These are phyloP conservation scores for Rhinoraja longicauda DNA, from an alignment of 2,797 vertebrate species.

Conservation along the genomic window DNA sequence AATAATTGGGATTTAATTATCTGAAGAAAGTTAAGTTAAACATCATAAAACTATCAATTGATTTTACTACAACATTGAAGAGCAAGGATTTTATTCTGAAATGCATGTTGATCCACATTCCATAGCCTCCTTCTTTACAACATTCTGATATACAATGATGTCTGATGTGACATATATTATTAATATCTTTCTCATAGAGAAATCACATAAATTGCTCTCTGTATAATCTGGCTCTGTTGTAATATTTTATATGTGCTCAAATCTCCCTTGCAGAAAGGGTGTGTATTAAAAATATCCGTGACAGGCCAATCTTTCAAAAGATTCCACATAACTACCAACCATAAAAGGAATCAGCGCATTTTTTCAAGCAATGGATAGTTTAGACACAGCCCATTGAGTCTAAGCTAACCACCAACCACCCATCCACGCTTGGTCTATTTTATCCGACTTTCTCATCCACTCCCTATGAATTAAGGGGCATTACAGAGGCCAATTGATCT, in stretches of 20 bases:
- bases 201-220: slow-evolving; percentile 13
- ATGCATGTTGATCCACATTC: not conserved
- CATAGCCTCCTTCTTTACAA: not conserved
- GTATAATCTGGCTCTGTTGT: not conserved
- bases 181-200: not conserved
- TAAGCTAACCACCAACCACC: too few relatives aligned
- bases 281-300: slow-evolving; percentile 15
- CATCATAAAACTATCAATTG: not conserved
- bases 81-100: not conserved
- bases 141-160: not conserved
- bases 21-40: not conserved
- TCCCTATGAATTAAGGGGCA: too few relatives aligned
- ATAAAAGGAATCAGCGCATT: not conserved
- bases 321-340: not conserved
- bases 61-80: not conserved
- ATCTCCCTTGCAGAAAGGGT: not conserved
- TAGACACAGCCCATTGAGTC: too few relatives aligned
- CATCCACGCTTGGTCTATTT: too few relatives aligned
- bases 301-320: not conserved
- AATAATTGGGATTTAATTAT: not conserved
- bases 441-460: too few relatives aligned
- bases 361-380: too few relatives aligned
- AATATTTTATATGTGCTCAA: not conserved
- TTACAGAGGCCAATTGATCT: too few relatives aligned
- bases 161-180: slow-evolving; percentile 4